Evolutionary conservation across 1,140 invertebrate species (phyloP).

Genomic region (Trichogramma pretiosum): DNA sequence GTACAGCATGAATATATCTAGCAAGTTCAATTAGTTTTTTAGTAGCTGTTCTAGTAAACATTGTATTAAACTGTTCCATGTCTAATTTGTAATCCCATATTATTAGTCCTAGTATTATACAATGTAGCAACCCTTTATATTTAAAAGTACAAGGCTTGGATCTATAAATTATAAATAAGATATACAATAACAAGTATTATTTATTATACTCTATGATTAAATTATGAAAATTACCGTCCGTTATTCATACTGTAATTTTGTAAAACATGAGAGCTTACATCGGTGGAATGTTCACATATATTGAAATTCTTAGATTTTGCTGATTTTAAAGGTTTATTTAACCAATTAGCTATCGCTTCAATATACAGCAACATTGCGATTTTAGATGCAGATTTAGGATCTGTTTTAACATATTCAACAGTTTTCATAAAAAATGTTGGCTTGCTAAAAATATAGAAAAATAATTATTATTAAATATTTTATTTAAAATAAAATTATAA

Average conservation of each 20-base stretch:
- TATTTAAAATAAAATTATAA: no score
- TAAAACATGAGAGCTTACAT: slow-evolving; percentile 36
- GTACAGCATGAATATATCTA: slow-evolving; percentile 36
- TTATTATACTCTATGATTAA: no score
- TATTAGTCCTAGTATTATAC: slow-evolving; percentile 40
- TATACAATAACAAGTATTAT: slow-evolving; percentile 8
- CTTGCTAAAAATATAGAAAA: slow-evolving; percentile 27
- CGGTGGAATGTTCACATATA: slow-evolving; percentile 26
- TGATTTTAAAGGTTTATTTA: slow-evolving; percentile 32
- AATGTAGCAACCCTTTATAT: slow-evolving; percentile 45
- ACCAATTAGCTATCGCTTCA: slow-evolving; percentile 35
- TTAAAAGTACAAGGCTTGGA: slow-evolving; percentile 38
- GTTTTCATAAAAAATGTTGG: slow-evolving; percentile 24
- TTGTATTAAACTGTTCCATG: slow-evolving; percentile 36
- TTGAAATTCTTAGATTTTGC: slow-evolving; percentile 32
- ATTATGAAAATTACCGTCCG: slow-evolving; percentile 38
- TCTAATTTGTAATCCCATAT: slow-evolving; percentile 37
- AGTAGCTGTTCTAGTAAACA: slow-evolving; percentile 32
- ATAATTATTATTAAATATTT: no score
- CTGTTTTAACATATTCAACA: slow-evolving; percentile 18
- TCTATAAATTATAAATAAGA: slow-evolving; percentile 31
- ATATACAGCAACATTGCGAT: slow-evolving; percentile 40
- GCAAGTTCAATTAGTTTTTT: slow-evolving; percentile 43
- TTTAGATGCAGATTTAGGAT: slow-evolving; percentile 25
- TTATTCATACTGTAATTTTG: slow-evolving; percentile 36